A percentile compares a stretch with the other conserved stretches of the same genome.
phyloP scores from a whole-genome alignment of 1,140 invertebrate species.

The Drosophila azteca region DNA sequence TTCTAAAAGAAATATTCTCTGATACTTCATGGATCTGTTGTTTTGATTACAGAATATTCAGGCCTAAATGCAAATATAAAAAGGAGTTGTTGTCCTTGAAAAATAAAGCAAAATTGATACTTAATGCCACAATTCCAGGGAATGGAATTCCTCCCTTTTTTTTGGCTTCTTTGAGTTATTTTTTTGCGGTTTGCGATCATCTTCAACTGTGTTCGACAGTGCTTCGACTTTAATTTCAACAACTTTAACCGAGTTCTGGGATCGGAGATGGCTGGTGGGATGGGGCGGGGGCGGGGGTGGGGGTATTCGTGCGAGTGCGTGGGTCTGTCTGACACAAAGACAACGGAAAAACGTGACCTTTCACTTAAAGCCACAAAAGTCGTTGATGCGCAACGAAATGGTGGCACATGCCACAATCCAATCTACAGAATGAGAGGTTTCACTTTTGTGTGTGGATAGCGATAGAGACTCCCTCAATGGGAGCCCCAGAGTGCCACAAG shows the following conservation, averaged over 20 bases:
- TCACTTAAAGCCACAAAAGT: slow-evolving; percentile 53
- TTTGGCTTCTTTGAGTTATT: slow-evolving; percentile 36
- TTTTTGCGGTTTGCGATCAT: slow-evolving; percentile 34
- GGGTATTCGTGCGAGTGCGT: slow-evolving; percentile 6
- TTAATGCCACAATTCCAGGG: too few relatives aligned
- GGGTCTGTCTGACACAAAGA: slow-evolving; percentile 29
- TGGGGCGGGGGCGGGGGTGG: too few relatives aligned
- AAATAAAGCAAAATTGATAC: too few relatives aligned
- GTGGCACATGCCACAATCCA: slow-evolving; percentile 47
- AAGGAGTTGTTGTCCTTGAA: too few relatives aligned
- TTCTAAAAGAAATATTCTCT: too few relatives aligned
- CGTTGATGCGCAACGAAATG: slow-evolving; percentile 50
- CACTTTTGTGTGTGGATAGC: slow-evolving; percentile 44
- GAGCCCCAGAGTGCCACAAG: slow-evolving; percentile 9
- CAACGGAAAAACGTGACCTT: slow-evolving; percentile 50
- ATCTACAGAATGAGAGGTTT: slow-evolving; percentile 31
- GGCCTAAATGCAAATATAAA: too few relatives aligned
- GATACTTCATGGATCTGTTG: too few relatives aligned
- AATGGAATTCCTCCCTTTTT: neutral
- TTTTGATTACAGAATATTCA: too few relatives aligned
- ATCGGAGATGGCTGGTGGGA: too few relatives aligned
- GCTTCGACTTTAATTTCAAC: slow-evolving; percentile 37
- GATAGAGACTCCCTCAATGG: slow-evolving; percentile 11
- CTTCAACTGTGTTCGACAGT: slow-evolving; percentile 6
- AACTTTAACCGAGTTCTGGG: slow-evolving; percentile 8